Evolutionary conservation across 2,888 invertebrate genomes (phyloP).

Genomic region (Ditula angustiorana): DNA sequence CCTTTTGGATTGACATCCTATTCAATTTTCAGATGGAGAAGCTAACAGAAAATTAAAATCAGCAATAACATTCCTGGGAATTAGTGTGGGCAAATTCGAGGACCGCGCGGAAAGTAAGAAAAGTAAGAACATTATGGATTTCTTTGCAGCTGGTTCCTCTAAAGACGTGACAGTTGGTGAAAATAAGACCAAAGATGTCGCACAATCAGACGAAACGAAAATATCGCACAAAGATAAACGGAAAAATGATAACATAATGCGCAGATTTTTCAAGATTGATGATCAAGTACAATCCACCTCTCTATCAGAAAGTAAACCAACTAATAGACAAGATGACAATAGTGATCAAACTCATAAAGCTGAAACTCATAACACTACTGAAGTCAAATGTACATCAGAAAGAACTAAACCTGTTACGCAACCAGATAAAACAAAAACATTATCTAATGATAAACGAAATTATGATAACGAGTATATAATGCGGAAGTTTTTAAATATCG

Average conservation of each 20-base stretch:
- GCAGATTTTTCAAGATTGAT: constrained; percentile 59
- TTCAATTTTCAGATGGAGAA: constrained; percentile 66
- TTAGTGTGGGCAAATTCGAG: constrained; percentile 93
- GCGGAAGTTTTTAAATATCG: constrained; percentile 59
- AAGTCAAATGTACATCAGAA: neutral
- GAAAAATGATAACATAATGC: constrained; percentile 62
- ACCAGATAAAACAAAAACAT: constrained; percentile 9
- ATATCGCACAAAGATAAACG: constrained; percentile 42
- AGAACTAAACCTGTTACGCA: neutral
- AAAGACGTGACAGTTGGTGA: constrained; percentile 48
- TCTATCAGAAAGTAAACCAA: neutral
- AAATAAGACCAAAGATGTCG: constrained; percentile 48
- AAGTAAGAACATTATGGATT: constrained; percentile 84
- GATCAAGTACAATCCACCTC: constrained; percentile 40
- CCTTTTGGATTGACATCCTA: neutral
- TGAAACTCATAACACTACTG: neutral
- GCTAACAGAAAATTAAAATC: constrained; percentile 71
- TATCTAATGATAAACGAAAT: constrained; percentile 45
- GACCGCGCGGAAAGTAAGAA: constrained; percentile 80
- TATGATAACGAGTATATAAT: constrained; percentile 66
- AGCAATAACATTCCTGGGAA: constrained; percentile 89
- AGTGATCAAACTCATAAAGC: neutral
- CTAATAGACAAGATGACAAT: neutral
- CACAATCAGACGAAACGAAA: constrained; percentile 37
- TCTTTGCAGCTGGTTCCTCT: constrained; percentile 80